Base-by-base conservation (phyloP, 2,888 invertebrate species). In the Rhagium mordax region DNA sequence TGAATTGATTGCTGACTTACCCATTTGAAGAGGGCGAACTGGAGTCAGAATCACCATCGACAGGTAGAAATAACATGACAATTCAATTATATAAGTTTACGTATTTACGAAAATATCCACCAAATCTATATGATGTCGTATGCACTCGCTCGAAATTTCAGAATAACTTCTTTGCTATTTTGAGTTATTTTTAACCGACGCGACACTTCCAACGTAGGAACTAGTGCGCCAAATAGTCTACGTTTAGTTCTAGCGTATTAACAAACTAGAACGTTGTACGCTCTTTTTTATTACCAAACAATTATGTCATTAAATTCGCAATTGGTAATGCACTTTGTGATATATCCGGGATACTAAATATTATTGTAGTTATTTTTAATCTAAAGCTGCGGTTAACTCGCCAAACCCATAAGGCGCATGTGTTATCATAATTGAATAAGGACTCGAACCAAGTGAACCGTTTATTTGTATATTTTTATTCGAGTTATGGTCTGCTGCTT, bases 281-380 rank as follows among this genome's bases (percentile, higher is more conserved):
- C 10, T 41, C n/a, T n/a, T n/a, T n/a, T 41, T 41, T 4, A n/a
- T 13, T 41, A 41, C n/a, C 41, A 41, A 41, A 1, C 8, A n/a
- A 41, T 41, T 15, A 3, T 41, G 3, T 41, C n/a, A 41, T 41
- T 41, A 41, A 1, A 41, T 41, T 41, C n/a, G 41, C n/a, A 13
- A 41, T 10, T 41, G 33, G 33, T 13, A 33, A 33, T 6, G 10
- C 59, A 59, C n/a, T 59, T 59, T 33, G 29, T 59, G 59, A 18
- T 20, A 59, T 29, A 59, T 59, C 59, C 59, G 33, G 59, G 59
- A 33, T 33, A 59, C 59, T 59, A 33, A 41, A 20, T 59, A 16
- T 59, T 29, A 33, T 59, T 59, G 59, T 13, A 33, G 59, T 59
- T 59, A 59, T 59, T 59, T 59, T 59, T 59, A 59, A 59, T 29